Percentiles rank a stretch among this genome's conserved stretches.
Conservation (phyloP, 2,797 vertebrate species). For the Menidia menidia region DNA sequence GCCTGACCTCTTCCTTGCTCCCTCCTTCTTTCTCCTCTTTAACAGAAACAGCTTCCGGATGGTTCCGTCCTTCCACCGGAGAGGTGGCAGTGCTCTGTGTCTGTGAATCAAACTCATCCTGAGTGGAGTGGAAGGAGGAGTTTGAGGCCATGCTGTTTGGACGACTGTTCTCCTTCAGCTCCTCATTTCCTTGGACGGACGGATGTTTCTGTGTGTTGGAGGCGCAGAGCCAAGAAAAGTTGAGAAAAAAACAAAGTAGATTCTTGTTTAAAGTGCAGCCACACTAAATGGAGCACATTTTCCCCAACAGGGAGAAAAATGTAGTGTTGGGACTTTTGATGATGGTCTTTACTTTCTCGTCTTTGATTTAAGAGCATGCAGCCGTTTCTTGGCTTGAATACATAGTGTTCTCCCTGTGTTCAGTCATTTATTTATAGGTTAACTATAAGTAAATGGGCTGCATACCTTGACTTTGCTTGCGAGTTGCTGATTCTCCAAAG, state of each 20-base stretch:
- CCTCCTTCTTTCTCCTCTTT: slow-evolving; percentile 47
- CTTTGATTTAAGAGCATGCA: neutral
- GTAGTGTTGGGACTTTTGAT: neutral
- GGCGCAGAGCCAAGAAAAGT: neutral
- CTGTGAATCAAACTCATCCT: slow-evolving; percentile 81
- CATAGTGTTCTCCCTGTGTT: neutral
- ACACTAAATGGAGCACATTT: too few relatives aligned
- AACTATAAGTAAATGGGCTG: slow-evolving; percentile 6
- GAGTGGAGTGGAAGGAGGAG: slow-evolving; percentile 85
- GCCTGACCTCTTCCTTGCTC: slow-evolving; percentile 78
- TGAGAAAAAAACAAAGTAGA: neutral
- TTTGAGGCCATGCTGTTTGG: slow-evolving; percentile 85
- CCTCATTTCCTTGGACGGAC: slow-evolving; percentile 71
- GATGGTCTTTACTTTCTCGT: neutral
- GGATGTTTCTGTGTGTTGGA: slow-evolving; percentile 70
- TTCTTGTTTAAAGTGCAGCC: too few relatives aligned
- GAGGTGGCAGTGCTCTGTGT: slow-evolving; percentile 18
- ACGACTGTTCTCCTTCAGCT: slow-evolving; percentile 71
- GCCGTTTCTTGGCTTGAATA: neutral
- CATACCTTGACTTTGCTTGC: slow-evolving; percentile 90
- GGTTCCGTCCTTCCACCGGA: slow-evolving; percentile 53
- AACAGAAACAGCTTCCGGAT: slow-evolving; percentile 40
- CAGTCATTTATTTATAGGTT: slow-evolving; percentile 8
- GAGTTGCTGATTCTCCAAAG: slow-evolving; percentile 93
- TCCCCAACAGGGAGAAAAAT: neutral